Evolutionary conservation across 2,113 vertebrate genomes (phyloP).

Genomic region (Cercocebus atys): DNA sequence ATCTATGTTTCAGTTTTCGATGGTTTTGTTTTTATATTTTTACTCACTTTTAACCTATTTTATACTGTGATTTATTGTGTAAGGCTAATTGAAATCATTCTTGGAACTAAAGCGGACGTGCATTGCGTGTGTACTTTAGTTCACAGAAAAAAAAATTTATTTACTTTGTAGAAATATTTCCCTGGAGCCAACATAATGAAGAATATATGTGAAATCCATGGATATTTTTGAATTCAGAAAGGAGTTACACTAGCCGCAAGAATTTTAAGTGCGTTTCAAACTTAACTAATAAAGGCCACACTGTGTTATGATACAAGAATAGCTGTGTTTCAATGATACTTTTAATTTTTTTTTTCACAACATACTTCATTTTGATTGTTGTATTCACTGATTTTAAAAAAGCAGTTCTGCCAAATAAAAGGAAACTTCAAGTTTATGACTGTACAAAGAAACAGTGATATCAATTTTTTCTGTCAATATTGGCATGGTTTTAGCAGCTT

Average conservation of each 20-base stretch:
- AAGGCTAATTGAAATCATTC: neutral
- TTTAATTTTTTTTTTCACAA: constrained; percentile 69
- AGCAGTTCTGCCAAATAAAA: neutral
- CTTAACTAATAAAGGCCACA: constrained; percentile 75
- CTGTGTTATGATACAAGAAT: constrained; percentile 63
- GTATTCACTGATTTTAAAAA: constrained; percentile 48
- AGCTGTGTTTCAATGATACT: constrained; percentile 73
- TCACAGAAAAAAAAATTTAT: neutral
- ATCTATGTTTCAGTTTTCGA: neutral
- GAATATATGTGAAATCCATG: constrained; percentile 62
- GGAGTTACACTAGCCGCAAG: constrained; percentile 68
- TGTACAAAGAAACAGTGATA: constrained; percentile 53
- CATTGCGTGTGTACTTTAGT: neutral
- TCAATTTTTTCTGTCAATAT: neutral
- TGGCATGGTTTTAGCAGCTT: neutral
- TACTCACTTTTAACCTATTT: neutral
- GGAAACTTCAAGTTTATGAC: constrained; percentile 39
- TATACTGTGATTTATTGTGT: neutral
- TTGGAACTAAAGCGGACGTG: neutral
- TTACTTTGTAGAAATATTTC: neutral
- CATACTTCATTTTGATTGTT: constrained; percentile 30
- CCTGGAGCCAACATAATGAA: constrained; percentile 32
- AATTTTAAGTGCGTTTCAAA: constrained; percentile 77
- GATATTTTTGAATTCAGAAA: constrained; percentile 72
- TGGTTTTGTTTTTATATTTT: neutral